phyloP scores from a whole-genome alignment of 2,888 invertebrate species.

The Drosophila macrospina region DNA sequence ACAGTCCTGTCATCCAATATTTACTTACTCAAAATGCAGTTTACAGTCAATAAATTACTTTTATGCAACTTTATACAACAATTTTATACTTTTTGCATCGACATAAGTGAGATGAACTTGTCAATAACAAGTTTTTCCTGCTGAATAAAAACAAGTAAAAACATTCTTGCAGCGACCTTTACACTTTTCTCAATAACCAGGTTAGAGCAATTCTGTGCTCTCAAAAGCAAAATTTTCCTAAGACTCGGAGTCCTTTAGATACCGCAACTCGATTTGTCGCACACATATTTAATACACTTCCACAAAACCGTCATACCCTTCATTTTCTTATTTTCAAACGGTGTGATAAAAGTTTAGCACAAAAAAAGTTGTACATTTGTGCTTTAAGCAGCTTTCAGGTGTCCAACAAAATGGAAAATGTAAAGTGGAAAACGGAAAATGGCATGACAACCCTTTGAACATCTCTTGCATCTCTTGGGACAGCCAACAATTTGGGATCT shows the following conservation, averaged over 20 bases:
- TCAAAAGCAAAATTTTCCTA: constrained; percentile 6
- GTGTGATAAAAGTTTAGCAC: constrained; percentile 8
- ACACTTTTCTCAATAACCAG: constrained; percentile 15
- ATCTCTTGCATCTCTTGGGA: constrained; percentile 11
- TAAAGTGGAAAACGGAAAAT: constrained; percentile 23
- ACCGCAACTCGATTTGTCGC: too few species aligned
- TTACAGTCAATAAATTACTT: background rate
- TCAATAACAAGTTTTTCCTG: constrained; percentile 22
- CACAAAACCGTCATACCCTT: too few species aligned
- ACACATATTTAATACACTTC: too few species aligned
- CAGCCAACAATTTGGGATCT: constrained; percentile 36
- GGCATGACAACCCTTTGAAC: constrained; percentile 22
- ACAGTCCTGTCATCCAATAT: too few species aligned
- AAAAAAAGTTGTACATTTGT: constrained; percentile 17
- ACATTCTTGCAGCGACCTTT: constrained; percentile 44
- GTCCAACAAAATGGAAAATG: constrained; percentile 21
- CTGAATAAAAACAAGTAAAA: background rate
- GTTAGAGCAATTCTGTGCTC: background rate
- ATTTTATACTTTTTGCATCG: constrained; percentile 7
- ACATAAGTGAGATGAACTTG: constrained; percentile 9
- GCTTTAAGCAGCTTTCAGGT: constrained; percentile 32
- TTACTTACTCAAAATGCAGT: background rate
- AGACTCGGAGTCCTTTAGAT: too few species aligned
- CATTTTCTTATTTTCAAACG: too few species aligned
- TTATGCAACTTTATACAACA: background rate